Conservation (phyloP, 2,113 vertebrate genomes). For the Butorides virescens region DNA sequence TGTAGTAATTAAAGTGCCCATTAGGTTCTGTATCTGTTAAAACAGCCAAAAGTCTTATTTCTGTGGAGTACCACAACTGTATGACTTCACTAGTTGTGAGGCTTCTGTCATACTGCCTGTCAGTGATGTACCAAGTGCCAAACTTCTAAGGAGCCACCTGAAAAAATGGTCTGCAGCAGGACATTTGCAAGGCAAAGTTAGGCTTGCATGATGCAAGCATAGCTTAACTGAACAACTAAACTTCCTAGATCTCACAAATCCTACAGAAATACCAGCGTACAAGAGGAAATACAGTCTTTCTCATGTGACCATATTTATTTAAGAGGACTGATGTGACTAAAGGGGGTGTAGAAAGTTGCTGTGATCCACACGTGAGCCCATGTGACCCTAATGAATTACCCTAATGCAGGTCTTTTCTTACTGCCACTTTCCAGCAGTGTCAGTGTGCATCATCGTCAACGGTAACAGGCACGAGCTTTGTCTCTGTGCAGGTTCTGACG, state of each 20-base stretch:
- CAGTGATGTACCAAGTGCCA: not conserved
- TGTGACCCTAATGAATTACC: not conserved
- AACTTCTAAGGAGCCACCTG: not conserved
- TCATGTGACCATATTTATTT: not conserved
- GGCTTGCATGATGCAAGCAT: not conserved
- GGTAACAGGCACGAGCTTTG: not conserved
- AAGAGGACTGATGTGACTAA: not conserved
- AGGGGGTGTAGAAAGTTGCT: not conserved
- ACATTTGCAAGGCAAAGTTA: not conserved
- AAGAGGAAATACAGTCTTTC: not conserved
- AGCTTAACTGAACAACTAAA: not conserved
- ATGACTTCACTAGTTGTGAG: not conserved
- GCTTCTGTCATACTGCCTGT: not conserved
- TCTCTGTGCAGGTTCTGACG: not conserved
- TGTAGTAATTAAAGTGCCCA: not conserved
- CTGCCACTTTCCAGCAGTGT: not conserved
- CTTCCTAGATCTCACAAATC: not conserved
- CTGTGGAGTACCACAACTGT: not conserved
- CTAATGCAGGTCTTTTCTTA: not conserved
- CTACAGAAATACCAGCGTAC: not conserved
- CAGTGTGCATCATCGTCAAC: fast-evolving
- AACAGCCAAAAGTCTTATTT: not conserved
- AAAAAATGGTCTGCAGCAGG: not conserved
- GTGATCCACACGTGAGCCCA: not conserved
- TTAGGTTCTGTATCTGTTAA: not conserved